Evolutionary conservation across 2,888 invertebrate species (phyloP), one percentile per base, ranked within the genome.

Genomic region (Noctua pronuba): DNA sequence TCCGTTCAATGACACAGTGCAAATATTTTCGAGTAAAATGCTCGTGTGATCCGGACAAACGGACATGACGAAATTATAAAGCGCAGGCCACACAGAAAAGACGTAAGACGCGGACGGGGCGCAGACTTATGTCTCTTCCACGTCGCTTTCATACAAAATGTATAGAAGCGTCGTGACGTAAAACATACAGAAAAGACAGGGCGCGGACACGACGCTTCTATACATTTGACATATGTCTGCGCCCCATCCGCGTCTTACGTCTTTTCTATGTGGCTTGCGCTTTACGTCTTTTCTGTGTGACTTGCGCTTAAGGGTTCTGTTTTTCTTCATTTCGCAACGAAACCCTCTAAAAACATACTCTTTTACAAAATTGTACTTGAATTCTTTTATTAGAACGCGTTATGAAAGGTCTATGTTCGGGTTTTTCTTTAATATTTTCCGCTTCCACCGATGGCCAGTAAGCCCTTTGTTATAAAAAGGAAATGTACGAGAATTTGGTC

Each of bases 381-480:
- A 52, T 64, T 55, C 13, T 65, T 62, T 77, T 73, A 35, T 46
- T 41, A 69, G 4, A 65, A 28, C 24, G 8, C n/a, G n/a, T 58
- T 68, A 72, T 41, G 38, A 31, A 62, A 55, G 44, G 52, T 38
- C 10, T 4, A 0, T 35, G 49, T 58, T 75, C 73, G 18, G 38
- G 16, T 44, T 81, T 75, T 65, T 75, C 38, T 58, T 75, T 62
- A 7, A 41, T 3, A 65, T 77, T 75, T 71, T 73, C 67, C 49
- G 38, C 52, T 41, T 65, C 2, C 66, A 16, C 10, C 8, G 10
- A 21, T 21, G 24, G 8, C 31, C 44, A 49, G 31, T 75, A 24
- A 65, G 58, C 11, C 65, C 28, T 55, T 80, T 85, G 41, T 75
- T 71, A 31, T 52, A 58, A 46, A 77, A 49, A 69, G 38, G 49